Conservation (phyloP, 64 coral and sea anemone species). For the Porites australiensis region DNA sequence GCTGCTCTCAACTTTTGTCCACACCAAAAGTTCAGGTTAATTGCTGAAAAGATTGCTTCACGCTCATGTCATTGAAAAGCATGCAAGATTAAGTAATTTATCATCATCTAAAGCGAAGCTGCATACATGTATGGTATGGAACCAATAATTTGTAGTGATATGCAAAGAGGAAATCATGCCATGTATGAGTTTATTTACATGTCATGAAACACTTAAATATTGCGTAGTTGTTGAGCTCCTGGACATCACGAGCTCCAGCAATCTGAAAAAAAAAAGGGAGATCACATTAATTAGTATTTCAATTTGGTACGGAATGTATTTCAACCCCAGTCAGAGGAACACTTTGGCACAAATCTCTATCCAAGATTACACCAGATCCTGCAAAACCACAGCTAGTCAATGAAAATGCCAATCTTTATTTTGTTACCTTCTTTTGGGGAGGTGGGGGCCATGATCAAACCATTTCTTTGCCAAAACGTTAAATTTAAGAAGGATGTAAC, state of each 20-base stretch:
- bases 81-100: background rate
- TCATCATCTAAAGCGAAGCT: background rate
- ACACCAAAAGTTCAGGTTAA: background rate
- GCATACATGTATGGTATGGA: conserved; percentile 4
- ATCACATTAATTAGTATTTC: background rate
- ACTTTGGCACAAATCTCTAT: background rate
- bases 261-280: conserved; percentile 49
- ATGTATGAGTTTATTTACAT: background rate
- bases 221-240: conserved; percentile 12
- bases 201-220: background rate
- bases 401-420: background rate
- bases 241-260: conserved; percentile 54
- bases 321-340: background rate
- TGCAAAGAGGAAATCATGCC: background rate
- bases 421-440: background rate
- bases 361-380: background rate
- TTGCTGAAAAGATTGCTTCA: background rate
- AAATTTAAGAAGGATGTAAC: no score
- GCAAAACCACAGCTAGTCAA: background rate
- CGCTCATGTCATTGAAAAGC: background rate
- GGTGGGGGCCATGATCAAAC: background rate
- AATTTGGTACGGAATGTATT: background rate
- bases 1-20: background rate
- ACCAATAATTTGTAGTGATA: conserved; percentile 2
- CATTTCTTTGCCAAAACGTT: no score